Evolutionary conservation across 2,113 vertebrate species (phyloP).

Genomic region (Alosa alosa): DNA sequence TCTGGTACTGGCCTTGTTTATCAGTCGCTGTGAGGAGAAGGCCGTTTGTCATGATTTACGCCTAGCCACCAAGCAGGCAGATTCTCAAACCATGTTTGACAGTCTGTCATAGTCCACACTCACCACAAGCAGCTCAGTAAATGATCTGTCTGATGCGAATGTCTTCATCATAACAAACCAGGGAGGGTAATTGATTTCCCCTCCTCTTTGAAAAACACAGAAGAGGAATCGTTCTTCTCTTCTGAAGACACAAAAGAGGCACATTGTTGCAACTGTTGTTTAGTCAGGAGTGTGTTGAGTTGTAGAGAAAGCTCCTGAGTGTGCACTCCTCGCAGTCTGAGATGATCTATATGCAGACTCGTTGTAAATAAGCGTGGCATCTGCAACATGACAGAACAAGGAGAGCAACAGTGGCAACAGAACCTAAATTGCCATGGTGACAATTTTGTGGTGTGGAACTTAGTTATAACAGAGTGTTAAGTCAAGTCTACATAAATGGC

Average conservation of each 20-base stretch:
- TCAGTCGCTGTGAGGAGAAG: constrained; percentile 26
- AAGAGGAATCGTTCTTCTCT: not conserved
- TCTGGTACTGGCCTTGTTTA: not conserved
- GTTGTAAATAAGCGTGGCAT: not conserved
- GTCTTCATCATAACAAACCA: constrained; percentile 68
- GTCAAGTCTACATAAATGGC: too few species aligned
- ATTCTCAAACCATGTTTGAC: constrained; percentile 67
- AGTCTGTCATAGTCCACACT: constrained; percentile 54
- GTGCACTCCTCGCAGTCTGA: not conserved
- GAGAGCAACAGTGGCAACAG: too few species aligned
- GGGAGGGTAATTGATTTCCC: constrained; percentile 50
- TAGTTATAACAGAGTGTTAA: too few species aligned
- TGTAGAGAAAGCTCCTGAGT: not conserved
- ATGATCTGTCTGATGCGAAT: constrained; percentile 64
- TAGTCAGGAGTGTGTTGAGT: too few species aligned
- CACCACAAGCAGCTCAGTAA: constrained; percentile 55
- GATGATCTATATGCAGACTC: not conserved
- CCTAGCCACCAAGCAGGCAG: constrained; percentile 49
- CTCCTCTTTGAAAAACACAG: not conserved
- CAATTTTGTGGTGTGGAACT: too few species aligned
- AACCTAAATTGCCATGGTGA: too few species aligned
- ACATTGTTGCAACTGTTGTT: not conserved
- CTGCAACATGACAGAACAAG: not conserved
- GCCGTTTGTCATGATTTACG: constrained; percentile 53
- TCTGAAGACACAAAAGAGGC: not conserved